Base-by-base conservation (phyloP, 30 jellyfish, hydroid and myxozoan species). In the Pelagia noctiluca region DNA sequence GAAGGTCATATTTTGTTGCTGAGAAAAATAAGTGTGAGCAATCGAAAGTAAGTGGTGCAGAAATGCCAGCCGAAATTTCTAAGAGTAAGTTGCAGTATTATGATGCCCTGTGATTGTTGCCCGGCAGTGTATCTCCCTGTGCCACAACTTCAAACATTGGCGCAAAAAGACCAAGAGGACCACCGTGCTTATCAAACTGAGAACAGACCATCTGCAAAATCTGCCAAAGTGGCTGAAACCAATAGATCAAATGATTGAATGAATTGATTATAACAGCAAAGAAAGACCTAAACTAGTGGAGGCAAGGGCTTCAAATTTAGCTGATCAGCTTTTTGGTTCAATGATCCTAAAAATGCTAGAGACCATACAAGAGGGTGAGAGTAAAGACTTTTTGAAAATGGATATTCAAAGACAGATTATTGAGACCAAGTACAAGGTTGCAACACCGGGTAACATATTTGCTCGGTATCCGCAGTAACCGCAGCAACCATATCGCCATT, bases 111-210 rank as follows among this genome's bases (percentile, higher is more conserved):
- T 34, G 69, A 22, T 70, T 70, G 24, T 70, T 70, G 83, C 37
- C 83, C 30, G 83, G 37, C 67, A 70, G 37, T 37, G 70, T 70
- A 32, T 22, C 83, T 22, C 83, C 83, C 34, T 32, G 83, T 32
- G 83, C 83, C 83, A 70, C 83, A 23, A 70, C 31, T 70, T 70
- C 83, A 30, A 70, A 70, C 37, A 68, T 70, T 22, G 83, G 83
- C 34, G 37, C 34, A 33, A 28, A 46, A 67, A 37, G 83, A 33
- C 19, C 71, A 32, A 68, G 83, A 70, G 32, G 83, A 70, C 22
- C 26, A 68, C 83, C 26, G 76, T 25, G 83, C 83, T 26, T 70
- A 70, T 46, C 34, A 46, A n/a, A 23, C 32, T 34, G 83, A 68
- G 70, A 46, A 23, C 33, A 70, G 2, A 35, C 83, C 83, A 34